phyloP scores from a whole-genome alignment of 1,140 invertebrate genomes.

The Neomicropteryx cornuta region DNA sequence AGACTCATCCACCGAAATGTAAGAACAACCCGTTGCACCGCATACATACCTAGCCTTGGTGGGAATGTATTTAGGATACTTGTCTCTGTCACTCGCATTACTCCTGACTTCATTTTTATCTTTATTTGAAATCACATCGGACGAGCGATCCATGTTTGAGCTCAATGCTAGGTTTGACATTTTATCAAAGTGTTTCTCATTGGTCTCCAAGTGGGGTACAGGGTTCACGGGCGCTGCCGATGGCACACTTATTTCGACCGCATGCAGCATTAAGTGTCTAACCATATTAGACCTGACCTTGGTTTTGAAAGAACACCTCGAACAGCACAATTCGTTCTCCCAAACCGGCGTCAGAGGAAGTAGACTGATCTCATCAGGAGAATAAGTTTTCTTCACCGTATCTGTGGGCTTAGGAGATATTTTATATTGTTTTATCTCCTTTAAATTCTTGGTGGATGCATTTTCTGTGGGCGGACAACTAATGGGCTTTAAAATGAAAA shows the following conservation, averaged over 20 bases:
- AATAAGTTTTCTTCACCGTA: slow-evolving; percentile 29
- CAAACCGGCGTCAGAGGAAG: slow-evolving; percentile 57
- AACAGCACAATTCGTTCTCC: slow-evolving; percentile 48
- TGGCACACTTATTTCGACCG: slow-evolving; percentile 44
- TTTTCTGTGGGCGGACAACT: too few species aligned
- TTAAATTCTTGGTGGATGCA: too few species aligned
- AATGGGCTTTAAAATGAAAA: slow-evolving; percentile 42
- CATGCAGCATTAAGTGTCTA: slow-evolving; percentile 57
- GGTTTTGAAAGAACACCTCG: slow-evolving; percentile 52
- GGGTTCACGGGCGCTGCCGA: slow-evolving; percentile 61
- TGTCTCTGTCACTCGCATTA: slow-evolving; percentile 11
- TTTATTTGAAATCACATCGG: slow-evolving; percentile 10
- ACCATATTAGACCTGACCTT: slow-evolving; percentile 68
- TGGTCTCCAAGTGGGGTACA: slow-evolving; percentile 64
- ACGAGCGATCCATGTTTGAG: slow-evolving; percentile 41
- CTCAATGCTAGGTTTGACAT: slow-evolving; percentile 72
- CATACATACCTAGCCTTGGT: slow-evolving; percentile 57
- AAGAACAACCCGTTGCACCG: slow-evolving; percentile 54
- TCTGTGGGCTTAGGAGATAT: too few species aligned
- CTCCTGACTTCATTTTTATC: background rate
- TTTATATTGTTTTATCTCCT: too few species aligned
- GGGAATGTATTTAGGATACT: slow-evolving; percentile 50
- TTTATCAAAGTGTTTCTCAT: slow-evolving; percentile 72
- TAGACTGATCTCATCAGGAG: slow-evolving; percentile 47
- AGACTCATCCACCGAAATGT: slow-evolving; percentile 57